Evolutionary conservation across 2,888 invertebrate genomes (phyloP), one percentile per base, ranked within the genome.

Genomic region (Petrophora chlorosata): DNA sequence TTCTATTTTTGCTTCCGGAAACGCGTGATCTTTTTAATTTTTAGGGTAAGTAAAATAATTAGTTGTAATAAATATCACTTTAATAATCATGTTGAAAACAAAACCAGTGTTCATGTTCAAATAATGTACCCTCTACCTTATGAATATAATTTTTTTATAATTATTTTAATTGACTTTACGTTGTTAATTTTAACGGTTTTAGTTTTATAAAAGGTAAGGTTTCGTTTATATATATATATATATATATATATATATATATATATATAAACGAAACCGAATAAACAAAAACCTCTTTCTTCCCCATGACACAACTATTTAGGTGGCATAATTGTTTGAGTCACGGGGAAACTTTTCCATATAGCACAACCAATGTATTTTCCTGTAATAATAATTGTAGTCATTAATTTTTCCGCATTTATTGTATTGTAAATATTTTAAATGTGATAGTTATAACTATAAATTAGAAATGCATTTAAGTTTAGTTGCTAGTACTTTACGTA

Each of bases 1-100:
- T 62, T 65, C 49, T 52, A 58, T 65, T 66, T 72, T 76, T 73
- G 79, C 79, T 79, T 75, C 73, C 56, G 70, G 70, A 65, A 70
- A 72, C 70, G 70, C 76, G 61, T 61, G 61, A 59, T 46, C 26
- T 5, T 47, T 41, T 49, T 43, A 43, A 25, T 32, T 56, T 30
- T 19, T 56, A 56, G 59, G 22, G 17, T 59, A 61, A 57, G 56
- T 41, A 29, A 29, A 12, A 26, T 51, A 46, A 28, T 26, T 58
- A 55, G 51, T 56, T 53, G 47, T 56, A 56, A 51, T 45, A 29
- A 35, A 50, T 57, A 59, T 47, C 34, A 45, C 44, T 44, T 47
- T 39, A 28, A n/a, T 36, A 25, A 35, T 41, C 36, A 47, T 43
- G 40, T 45, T 33, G 4, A 36, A 30, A 35, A 41, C 40, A 44